phyloP scores from a whole-genome alignment of 2,888 invertebrate genomes.

The Allophyes oxyacanthae region DNA sequence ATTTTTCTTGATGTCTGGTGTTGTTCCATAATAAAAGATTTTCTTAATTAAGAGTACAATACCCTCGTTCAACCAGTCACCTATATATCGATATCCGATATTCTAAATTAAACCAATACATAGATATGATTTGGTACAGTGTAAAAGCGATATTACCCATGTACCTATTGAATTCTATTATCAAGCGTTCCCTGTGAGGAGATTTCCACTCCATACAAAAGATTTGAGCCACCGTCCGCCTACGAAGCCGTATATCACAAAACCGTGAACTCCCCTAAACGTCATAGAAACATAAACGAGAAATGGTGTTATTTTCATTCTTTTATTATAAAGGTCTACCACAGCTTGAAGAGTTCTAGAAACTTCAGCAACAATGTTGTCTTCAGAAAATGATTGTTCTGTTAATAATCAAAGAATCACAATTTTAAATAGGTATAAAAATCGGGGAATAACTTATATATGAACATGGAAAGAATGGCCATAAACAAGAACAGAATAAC shows the following conservation, averaged over 20 bases:
- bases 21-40: too few species aligned
- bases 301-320: constrained; percentile 46
- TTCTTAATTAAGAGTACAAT: too few species aligned
- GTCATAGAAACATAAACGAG: constrained; percentile 74
- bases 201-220: constrained; percentile 23
- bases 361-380: too few species aligned
- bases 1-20: too few species aligned
- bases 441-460: neutral
- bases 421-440: neutral
- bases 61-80: too few species aligned
- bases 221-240: constrained; percentile 55
- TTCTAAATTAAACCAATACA: too few species aligned
- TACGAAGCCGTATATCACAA: constrained; percentile 62
- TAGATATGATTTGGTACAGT: too few species aligned
- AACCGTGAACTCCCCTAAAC: constrained; percentile 64
- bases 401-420: too few species aligned
- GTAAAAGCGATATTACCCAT: too few species aligned
- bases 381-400: too few species aligned
- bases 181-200: neutral
- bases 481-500: constrained; percentile 31
- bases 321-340: constrained; percentile 31
- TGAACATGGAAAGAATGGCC: neutral
- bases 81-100: too few species aligned
- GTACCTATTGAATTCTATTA: too few species aligned
- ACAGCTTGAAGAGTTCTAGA: neutral